These are phyloP conservation scores for Apomyelois bistriatella DNA, from an alignment of 2,888 invertebrate genomes.

Conservation along the genomic window DNA sequence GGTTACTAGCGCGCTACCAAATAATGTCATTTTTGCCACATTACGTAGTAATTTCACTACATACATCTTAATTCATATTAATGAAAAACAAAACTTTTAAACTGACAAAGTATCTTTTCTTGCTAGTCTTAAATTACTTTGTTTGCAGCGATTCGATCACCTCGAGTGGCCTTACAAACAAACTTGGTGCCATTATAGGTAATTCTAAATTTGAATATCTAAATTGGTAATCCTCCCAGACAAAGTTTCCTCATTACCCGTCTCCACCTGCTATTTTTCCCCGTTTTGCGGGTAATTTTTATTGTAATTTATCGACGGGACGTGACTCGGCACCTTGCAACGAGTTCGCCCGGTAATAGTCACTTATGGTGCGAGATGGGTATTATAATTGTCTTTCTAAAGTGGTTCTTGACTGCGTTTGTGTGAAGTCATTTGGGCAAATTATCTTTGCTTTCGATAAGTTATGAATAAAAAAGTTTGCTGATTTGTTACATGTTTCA, in stretches of 20 bases:
- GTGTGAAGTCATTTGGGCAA: conserved; percentile 2
- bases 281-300: conserved; percentile 59
- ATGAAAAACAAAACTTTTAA: too few relatives aligned
- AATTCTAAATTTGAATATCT: conserved; percentile 68
- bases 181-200: background rate
- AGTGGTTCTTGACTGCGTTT: conserved; percentile 11
- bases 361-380: conserved; percentile 31
- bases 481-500: background rate
- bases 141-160: too few relatives aligned
- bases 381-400: conserved; percentile 42
- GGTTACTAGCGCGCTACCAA: too few relatives aligned
- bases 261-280: conserved; percentile 63
- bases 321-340: conserved; percentile 61
- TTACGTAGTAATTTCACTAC: too few relatives aligned
- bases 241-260: conserved; percentile 70
- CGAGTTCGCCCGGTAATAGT: conserved; percentile 34
- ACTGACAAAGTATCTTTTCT: too few relatives aligned
- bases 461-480: background rate
- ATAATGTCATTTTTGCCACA: too few relatives aligned
- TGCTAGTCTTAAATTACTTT: too few relatives aligned
- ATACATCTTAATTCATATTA: too few relatives aligned
- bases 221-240: conserved; percentile 68
- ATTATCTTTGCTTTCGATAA: background rate
- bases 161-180: too few relatives aligned
- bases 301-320: conserved; percentile 70